Conservation (phyloP, 2,113 vertebrate genomes). For the Megalops atlanticus region DNA sequence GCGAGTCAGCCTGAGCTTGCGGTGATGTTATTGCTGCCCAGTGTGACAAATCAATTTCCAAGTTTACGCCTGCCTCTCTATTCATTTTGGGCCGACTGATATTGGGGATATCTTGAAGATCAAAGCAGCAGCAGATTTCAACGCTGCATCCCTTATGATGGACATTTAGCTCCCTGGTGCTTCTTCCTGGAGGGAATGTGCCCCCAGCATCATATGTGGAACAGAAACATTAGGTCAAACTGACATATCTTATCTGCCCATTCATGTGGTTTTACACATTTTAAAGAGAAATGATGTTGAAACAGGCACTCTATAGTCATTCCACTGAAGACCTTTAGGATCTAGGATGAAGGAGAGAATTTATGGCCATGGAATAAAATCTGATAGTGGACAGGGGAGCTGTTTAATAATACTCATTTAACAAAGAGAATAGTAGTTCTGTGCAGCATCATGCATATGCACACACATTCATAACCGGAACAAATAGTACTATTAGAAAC, state of each 20-base stretch:
- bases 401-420: not conserved
- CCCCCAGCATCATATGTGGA: not conserved
- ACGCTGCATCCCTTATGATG: not conserved
- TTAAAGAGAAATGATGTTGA: not conserved
- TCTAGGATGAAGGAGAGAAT: not conserved
- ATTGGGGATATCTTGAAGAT: not conserved
- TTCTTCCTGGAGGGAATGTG: not conserved
- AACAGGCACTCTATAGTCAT: not conserved
- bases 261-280: not conserved
- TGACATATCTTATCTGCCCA: not conserved
- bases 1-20: not conserved
- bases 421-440: not conserved
- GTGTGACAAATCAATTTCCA: conserved; percentile 27
- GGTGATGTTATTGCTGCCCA: conserved; percentile 17
- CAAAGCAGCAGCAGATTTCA: not conserved
- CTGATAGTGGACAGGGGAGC: too few relatives aligned
- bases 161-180: not conserved
- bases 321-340: not conserved
- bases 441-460: not conserved
- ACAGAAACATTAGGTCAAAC: not conserved
- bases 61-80: conserved; percentile 21
- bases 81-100: conserved; percentile 17
- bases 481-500: not conserved
- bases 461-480: not conserved
- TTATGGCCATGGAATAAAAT: not conserved